phyloP scores from a whole-genome alignment of 1,140 invertebrate species.

The Lanistes nyassanus region DNA sequence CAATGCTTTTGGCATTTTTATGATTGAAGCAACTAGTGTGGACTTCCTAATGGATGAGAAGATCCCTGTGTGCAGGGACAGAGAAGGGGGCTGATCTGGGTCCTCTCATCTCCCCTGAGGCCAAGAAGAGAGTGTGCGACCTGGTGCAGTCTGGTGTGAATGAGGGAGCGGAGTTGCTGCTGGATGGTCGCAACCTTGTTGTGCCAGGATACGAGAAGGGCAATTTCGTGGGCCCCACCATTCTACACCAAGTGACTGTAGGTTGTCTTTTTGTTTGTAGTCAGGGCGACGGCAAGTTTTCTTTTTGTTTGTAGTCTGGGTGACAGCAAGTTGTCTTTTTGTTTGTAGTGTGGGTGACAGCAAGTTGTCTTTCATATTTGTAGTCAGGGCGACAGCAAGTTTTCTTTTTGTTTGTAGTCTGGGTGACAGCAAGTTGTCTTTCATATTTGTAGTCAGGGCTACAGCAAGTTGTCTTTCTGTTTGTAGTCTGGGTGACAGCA shows the following conservation, averaged over 20 bases:
- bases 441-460: too few species aligned
- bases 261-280: too few species aligned
- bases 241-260: conserved; percentile 89
- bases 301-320: too few species aligned
- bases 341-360: too few species aligned
- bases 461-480: too few species aligned
- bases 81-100: conserved; percentile 94
- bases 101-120: conserved; percentile 92
- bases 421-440: too few species aligned
- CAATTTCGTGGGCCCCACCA: conserved; percentile 97
- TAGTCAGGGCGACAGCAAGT: too few species aligned
- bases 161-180: conserved; percentile 86
- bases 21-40: not conserved
- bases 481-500: too few species aligned
- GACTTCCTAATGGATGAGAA: not conserved
- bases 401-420: too few species aligned
- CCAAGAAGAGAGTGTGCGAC: conserved; percentile 87
- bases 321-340: too few species aligned
- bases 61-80: conserved; percentile 72
- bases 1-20: not conserved
- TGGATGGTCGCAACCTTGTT: conserved; percentile 88
- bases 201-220: conserved; percentile 93
- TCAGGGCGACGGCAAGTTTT: too few species aligned
- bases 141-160: conserved; percentile 89
- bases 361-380: too few species aligned